Base-by-base conservation (phyloP, 2,113 vertebrate genomes). In the Psittacula cyanocephala region DNA sequence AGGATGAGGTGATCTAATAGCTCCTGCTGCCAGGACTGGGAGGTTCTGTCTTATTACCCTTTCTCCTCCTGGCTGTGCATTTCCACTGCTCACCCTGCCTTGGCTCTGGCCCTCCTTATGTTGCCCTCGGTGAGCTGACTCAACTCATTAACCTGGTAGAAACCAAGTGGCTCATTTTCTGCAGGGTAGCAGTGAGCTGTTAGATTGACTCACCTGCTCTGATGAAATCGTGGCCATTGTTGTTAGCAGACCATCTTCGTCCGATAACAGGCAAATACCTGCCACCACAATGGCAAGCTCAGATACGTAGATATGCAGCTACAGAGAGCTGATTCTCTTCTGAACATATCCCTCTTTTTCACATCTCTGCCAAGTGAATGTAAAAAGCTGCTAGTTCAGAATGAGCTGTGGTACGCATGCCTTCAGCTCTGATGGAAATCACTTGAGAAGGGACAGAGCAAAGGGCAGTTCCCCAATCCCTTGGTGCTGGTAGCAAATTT, bases 21-120 rank as follows among this genome's bases (percentile, higher is more conserved):
- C 44, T 81, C 15, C 68, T 12, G 49, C 68, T 86, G 91, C 53
- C 80, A 63, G 59, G 18, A 67, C 41, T 2, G 55, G 81, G 28
- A 90, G 68, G 83, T 49, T 81, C 52, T 25, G 6, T 9, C 41
- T 81, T 41, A 25, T 81, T 37, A 25, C 19, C 60, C 81, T 91
- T 88, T 89, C 35, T 44, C 70, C 95, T 94, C 65, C 83, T 86
- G 92, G 92, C 88, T 53, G 82, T n/a, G 72, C 64, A 88, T 97
- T 93, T 60, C 46, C 88, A 53, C n/a, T 5, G 63, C 79, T 86
- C n/a, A 13, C 68, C 33, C 49, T 24, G 37, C 0, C 2, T 82
- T 74, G 53, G 75, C 88, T 80, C 76, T 17, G 68, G n/a, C 72
- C 82, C 76, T 74, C 68, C 52, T 33, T 7, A 22, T 0, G 5